Conservation (phyloP, 2,888 invertebrate species). For the Drosophila eohydei region DNA sequence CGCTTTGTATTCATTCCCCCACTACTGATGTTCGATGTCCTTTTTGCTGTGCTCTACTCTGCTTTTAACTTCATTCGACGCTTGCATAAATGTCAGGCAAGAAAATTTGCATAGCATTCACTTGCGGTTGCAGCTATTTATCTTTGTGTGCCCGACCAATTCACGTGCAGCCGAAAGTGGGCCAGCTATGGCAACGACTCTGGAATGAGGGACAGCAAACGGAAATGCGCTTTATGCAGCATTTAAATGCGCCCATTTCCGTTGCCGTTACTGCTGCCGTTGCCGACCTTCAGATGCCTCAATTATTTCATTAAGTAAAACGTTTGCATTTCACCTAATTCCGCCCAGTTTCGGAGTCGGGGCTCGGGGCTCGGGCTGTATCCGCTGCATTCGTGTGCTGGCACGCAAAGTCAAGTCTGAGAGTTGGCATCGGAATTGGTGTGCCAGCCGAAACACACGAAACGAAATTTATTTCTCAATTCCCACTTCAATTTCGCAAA, state of each 20-base stretch:
- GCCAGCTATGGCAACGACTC: conserved; percentile 17
- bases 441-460: conserved; percentile 59
- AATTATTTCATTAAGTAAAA: conserved; percentile 81
- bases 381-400: conserved; percentile 71
- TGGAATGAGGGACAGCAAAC: conserved; percentile 38
- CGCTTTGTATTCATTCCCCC: conserved; percentile 7
- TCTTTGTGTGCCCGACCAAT: conserved; percentile 52
- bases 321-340: conserved; percentile 81
- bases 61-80: conserved; percentile 9
- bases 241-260: conserved; percentile 75
- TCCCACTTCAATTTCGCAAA: conserved; percentile 84
- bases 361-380: conserved; percentile 44
- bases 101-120: conserved; percentile 67
- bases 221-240: conserved; percentile 74
- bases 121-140: conserved; percentile 61
- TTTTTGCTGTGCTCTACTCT: neutral
- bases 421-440: conserved; percentile 39
- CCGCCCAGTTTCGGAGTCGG: conserved; percentile 39
- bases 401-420: conserved; percentile 61
- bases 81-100: conserved; percentile 67
- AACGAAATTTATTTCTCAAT: conserved; percentile 83
- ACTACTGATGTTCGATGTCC: conserved; percentile 10
- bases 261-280: conserved; percentile 18
- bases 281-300: conserved; percentile 72
- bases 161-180: conserved; percentile 58